phyloP scores from a whole-genome alignment of 2,797 vertebrate species.

The Carapus acus region DNA sequence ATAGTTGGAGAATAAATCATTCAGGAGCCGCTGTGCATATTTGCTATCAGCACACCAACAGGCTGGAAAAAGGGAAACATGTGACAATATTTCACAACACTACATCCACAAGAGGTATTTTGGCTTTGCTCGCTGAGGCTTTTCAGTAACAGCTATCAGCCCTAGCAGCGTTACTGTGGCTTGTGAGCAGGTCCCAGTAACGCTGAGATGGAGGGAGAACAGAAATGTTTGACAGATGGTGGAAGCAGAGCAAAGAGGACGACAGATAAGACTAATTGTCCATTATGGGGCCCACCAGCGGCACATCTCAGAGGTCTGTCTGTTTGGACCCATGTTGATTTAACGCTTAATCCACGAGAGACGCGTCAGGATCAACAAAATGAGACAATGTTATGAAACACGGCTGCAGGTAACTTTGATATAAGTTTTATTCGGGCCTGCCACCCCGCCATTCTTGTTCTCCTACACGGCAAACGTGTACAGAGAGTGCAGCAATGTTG shows the following conservation, averaged over 20 bases:
- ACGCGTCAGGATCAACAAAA: conserved; percentile 14
- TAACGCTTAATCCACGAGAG: conserved; percentile 28
- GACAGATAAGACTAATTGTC: conserved; percentile 49
- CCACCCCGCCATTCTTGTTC: background rate
- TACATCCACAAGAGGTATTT: too few relatives aligned
- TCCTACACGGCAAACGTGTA: background rate
- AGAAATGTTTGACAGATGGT: conserved; percentile 57
- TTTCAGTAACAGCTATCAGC: too few relatives aligned
- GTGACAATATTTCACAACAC: background rate
- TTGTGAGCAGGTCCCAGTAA: too few relatives aligned
- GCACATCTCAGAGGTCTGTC: conserved; percentile 13
- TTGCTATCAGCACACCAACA: conserved; percentile 75
- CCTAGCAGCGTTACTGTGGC: too few relatives aligned
- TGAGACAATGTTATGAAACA: background rate
- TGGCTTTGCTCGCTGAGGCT: too few relatives aligned
- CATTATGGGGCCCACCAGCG: conserved; percentile 25
- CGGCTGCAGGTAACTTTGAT: background rate
- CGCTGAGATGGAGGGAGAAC: conserved; percentile 10
- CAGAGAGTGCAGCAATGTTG: background rate
- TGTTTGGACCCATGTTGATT: conserved; percentile 21
- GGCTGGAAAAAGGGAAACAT: conserved; percentile 54
- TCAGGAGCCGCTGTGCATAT: conserved; percentile 82
- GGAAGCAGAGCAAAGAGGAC: conserved; percentile 18
- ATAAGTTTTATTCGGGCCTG: background rate
- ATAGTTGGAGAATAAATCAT: conserved; percentile 77